Evolutionary conservation across 2,797 vertebrate genomes (phyloP).

Genomic region (Platalea minor): DNA sequence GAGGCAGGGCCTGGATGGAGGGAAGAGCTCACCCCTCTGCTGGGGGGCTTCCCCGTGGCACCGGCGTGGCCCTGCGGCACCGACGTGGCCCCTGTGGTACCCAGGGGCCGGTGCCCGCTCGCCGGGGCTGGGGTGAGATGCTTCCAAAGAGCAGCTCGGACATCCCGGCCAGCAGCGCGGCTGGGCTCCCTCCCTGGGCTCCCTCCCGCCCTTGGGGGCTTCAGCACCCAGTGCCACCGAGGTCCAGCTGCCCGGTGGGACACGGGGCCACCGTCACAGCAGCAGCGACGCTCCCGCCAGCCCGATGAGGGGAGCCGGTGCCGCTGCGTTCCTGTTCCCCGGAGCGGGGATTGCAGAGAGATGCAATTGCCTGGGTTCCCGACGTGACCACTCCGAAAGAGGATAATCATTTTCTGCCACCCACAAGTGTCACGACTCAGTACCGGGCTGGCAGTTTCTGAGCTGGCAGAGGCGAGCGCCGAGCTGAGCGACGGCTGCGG

Average conservation of each 20-base stretch:
- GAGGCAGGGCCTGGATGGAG: not conserved
- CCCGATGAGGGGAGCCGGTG: not conserved
- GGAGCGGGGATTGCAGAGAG: not conserved
- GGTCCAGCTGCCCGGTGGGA: not conserved
- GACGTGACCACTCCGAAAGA: not conserved
- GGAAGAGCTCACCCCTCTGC: not conserved
- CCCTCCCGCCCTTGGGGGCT: not conserved
- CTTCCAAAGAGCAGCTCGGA: not conserved
- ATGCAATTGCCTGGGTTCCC: not conserved
- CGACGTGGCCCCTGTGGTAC: not conserved
- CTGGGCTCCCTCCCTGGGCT: not conserved
- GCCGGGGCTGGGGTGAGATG: not conserved
- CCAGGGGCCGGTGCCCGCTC: not conserved
- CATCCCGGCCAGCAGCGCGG: not conserved
- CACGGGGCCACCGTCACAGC: not conserved
- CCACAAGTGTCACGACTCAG: not conserved
- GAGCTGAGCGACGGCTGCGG: not conserved
- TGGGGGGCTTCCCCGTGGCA: not conserved
- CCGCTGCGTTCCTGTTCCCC: not conserved
- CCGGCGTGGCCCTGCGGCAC: not conserved
- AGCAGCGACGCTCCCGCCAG: not conserved
- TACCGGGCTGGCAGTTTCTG: not conserved
- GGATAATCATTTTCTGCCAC: not conserved
- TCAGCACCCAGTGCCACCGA: fast-evolving
- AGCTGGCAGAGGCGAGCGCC: not conserved